Evolutionary conservation across 2,797 vertebrate species (phyloP), one percentile per base, ranked within the genome.

Genomic region (Trachops cirrhosus): DNA sequence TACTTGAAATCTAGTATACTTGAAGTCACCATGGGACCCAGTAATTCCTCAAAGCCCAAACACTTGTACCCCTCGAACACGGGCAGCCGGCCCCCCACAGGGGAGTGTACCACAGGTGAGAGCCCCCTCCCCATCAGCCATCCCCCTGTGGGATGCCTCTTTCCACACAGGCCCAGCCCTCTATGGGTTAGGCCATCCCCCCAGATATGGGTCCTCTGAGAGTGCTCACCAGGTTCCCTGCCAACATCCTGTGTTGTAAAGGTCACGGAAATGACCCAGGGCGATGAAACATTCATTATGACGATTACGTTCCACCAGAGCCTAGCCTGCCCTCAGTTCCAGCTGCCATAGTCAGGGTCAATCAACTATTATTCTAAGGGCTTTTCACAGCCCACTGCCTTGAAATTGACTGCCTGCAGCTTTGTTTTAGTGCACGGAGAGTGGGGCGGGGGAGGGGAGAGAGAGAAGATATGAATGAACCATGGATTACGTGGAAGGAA

Each of bases 341-440:
- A 98, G 98, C 97, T 98, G 96, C 95, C 95, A 97, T 89, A 95
- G 97, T 97, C 97, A 97, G 97, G 98, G 98, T 98, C 98, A 98
- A 98, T 98, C 98, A 98, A 98, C 97, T 98, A 98, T 98, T 98
- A 98, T 98, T 98, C 96, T 97, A 97, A 98, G 97, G 46, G 96
- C 95, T 98, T 98, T 98, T 98, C 97, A 98, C 97, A 98, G 98
- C 96, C 97, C 97, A 97, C 97, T 98, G 97, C 95, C 97, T 97
- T 64, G 84, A 98, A 98, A 98, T 98, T 97, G 97, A 98, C 96
- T 97, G 97, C 97, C 98, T 82, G 95, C 86, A 98, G 98, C 96
- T 97, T 94, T 97, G 89, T 96, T 97, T 96, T 97, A 97, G 95
- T 97, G 94, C 96, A 96, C 62, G 59, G 94, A 93, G 62, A 78